These are phyloP conservation scores for Aix galericulata DNA, from an alignment of 2,113 vertebrate species.

Conservation along the genomic window DNA sequence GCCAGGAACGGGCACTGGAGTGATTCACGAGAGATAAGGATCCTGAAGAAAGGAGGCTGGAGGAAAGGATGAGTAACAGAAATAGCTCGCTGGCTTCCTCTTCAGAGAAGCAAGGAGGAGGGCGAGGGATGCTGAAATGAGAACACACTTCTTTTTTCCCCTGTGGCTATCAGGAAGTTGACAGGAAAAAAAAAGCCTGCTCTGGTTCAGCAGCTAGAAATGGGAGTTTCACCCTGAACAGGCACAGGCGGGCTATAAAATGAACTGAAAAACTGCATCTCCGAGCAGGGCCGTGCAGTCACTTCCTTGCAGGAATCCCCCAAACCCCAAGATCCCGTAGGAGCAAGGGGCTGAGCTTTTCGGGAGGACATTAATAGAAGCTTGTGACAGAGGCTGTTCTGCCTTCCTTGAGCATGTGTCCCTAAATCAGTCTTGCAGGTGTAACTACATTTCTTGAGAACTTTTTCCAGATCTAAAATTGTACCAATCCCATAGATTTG, in stretches of 20 bases:
- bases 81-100: slow-evolving; percentile 7
- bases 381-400: not conserved
- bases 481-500: not conserved
- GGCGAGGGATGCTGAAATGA: not conserved
- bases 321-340: not conserved
- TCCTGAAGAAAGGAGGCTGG: slow-evolving; percentile 9
- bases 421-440: not conserved
- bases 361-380: not conserved
- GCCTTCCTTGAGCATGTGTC: not conserved
- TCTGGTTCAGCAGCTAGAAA: not conserved
- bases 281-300: not conserved
- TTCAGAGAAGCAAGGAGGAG: slow-evolving; percentile 23
- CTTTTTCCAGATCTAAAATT: not conserved
- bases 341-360: not conserved
- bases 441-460: not conserved
- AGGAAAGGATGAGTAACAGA: slow-evolving; percentile 33
- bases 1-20: not conserved
- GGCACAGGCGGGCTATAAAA: not conserved
- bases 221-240: not conserved
- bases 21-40: not conserved
- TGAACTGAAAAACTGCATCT: not conserved
- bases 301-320: not conserved
- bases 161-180: not conserved
- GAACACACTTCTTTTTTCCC: not conserved
- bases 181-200: not conserved